Evolutionary conservation across 92 coral and sea anemone genomes (phyloP).

Genomic region (Chrysogorgia sp.): DNA sequence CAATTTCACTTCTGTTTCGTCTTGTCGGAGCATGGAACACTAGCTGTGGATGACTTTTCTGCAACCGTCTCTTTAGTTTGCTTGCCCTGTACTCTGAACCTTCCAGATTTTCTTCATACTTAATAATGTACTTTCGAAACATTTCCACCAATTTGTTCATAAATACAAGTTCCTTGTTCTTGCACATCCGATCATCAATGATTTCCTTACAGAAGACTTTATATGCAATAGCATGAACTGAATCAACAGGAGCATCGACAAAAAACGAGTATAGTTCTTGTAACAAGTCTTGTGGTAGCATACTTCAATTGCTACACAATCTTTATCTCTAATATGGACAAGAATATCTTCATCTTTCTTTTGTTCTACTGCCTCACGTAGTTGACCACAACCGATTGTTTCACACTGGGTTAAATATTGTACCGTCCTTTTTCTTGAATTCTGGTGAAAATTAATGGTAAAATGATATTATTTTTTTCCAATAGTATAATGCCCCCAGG

Average conservation of each 20-base stretch:
- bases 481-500: constrained; percentile 17
- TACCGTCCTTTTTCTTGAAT: constrained; percentile 27
- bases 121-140: constrained; percentile 23
- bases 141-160: constrained; percentile 25
- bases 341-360: constrained; percentile 47
- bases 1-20: constrained; percentile 25
- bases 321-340: constrained; percentile 15
- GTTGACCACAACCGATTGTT: constrained; percentile 44
- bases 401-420: constrained; percentile 54
- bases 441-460: constrained; percentile 17
- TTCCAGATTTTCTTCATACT: constrained; percentile 16
- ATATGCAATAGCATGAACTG: constrained; percentile 1
- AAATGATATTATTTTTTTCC: constrained; percentile 13
- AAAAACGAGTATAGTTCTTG: constrained; percentile 38
- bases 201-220: constrained; percentile 34
- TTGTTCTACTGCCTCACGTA: constrained; percentile 52
- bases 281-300: constrained; percentile 32
- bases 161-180: constrained; percentile 18
- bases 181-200: constrained; percentile 28
- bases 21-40: constrained; percentile 28
- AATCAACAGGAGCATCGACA: constrained; percentile 15
- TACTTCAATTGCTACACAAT: constrained; percentile 21
- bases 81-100: constrained; percentile 29
- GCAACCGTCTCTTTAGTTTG: constrained; percentile 30
- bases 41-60: constrained; percentile 33